Percentiles rank a stretch among this genome's conserved stretches.
Evolutionary conservation across 2,797 vertebrate genomes (phyloP).

Genomic region (Otolemur crassicaudatus): DNA sequence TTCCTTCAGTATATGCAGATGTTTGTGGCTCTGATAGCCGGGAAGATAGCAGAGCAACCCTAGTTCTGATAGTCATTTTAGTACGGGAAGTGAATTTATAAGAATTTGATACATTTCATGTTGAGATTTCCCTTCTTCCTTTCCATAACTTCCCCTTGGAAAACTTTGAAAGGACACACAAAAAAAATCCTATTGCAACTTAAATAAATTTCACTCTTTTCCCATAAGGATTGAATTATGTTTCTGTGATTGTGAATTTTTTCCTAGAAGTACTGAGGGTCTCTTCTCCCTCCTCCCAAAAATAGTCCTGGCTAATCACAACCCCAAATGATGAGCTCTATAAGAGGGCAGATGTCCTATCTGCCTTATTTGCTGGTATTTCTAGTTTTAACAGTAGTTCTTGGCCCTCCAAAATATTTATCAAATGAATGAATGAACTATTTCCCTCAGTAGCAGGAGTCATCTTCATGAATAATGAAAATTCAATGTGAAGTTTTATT

Average conservation of each 20-base stretch:
- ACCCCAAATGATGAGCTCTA: neutral
- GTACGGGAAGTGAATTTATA: neutral
- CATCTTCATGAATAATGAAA: neutral
- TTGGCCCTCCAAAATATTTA: neutral
- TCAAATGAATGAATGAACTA: neutral
- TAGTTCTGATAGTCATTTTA: neutral
- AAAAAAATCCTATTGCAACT: neutral
- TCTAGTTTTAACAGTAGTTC: neutral
- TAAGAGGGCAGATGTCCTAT: neutral
- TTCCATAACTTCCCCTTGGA: neutral
- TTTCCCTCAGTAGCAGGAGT: neutral
- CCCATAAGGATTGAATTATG: neutral
- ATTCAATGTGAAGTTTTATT: constrained; percentile 1
- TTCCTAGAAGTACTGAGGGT: neutral
- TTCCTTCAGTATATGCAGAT: neutral
- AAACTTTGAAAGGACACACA: neutral
- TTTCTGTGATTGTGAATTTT: neutral
- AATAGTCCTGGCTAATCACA: neutral
- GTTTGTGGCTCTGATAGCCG: neutral
- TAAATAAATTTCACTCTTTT: neutral
- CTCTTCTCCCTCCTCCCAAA: neutral
- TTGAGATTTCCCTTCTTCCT: neutral
- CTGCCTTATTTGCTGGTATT: neutral
- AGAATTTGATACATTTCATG: neutral
- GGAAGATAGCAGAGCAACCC: neutral